Base-by-base conservation (phyloP, 2,113 vertebrate species). In the Guaruba guarouba region DNA sequence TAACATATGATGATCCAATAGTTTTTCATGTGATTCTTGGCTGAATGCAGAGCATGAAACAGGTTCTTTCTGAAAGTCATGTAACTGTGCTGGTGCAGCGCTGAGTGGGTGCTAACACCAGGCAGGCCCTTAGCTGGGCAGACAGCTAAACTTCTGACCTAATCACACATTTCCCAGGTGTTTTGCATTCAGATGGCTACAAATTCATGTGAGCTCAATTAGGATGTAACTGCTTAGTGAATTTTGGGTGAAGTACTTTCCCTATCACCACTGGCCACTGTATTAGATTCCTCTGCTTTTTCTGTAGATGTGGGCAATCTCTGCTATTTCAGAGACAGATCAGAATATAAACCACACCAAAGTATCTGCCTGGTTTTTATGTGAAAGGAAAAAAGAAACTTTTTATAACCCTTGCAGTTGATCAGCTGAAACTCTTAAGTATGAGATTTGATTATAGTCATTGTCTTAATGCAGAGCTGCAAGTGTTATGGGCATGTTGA, bases 391-490 rank as follows among this genome's bases (percentile, higher is more conserved):
- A 82, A 91, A 78, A 86, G 3, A 71, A 86, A 66, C 37, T 96
- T 54, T 95, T 96, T 92, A 92, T 89, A 93, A 93, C 83, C 92
- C 93, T 88, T 95, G 92, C 95, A 92, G 95, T 93, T 90, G 63
- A 95, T 91, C 90, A 90, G 90, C 82, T 97, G 92, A 96, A 95
- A 95, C 90, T 92, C 77, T 91, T 84, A 96, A 97, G 70, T 96
- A 95, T 6, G 69, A 92, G 96, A 86, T 96, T 96, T 96, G 96
- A 96, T 96, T 96, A 96, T 96, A 97, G 96, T 97, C 96, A 96
- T 96, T 96, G 96, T 97, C 96, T 97, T 87, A 96, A 97, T 96
- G 96, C 95, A 96, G 96, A 93, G 83, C 88, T 96, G 96, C 95
- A 96, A 96, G 95, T 96, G 70, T 96, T 94, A 92, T 97, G 95